A percentile compares a stretch with the other conserved stretches of the same genome.
Evolutionary conservation across 2,113 vertebrate species (phyloP).

Genomic region (Elachura formosa): DNA sequence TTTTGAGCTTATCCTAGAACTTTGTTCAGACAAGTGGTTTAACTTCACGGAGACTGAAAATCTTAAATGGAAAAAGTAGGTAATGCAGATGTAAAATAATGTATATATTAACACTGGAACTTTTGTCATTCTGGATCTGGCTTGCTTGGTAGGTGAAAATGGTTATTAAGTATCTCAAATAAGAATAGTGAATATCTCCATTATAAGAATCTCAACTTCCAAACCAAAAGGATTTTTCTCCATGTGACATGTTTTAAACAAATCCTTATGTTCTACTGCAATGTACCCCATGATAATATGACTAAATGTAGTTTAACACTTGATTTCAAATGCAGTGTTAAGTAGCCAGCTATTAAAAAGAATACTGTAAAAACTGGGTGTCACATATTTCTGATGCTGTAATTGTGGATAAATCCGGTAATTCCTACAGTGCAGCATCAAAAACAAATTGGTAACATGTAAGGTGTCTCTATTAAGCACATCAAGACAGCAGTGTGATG

Average conservation of each 20-base stretch:
- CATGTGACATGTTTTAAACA: not conserved
- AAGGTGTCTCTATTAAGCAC: not conserved
- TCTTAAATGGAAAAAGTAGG: not conserved
- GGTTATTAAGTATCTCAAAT: not conserved
- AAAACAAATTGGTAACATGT: not conserved
- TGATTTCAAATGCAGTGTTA: not conserved
- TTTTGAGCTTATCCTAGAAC: not conserved
- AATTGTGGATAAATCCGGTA: not conserved
- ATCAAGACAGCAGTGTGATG: not conserved
- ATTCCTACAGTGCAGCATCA: not conserved
- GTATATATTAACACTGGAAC: not conserved
- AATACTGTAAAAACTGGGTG: not conserved
- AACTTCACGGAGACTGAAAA: not conserved
- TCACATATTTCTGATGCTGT: not conserved
- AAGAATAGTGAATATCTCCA: not conserved
- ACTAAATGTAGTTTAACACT: not conserved
- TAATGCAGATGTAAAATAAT: not conserved
- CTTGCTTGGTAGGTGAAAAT: not conserved
- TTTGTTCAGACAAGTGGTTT: not conserved
- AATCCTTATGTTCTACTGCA: not conserved
- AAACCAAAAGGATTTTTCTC: not conserved
- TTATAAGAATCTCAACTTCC: not conserved
- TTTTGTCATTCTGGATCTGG: not conserved
- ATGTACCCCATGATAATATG: not conserved
- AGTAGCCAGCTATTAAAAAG: not conserved